Evolutionary conservation across 2,888 invertebrate genomes (phyloP).

Genomic region (Aquatica leii): DNA sequence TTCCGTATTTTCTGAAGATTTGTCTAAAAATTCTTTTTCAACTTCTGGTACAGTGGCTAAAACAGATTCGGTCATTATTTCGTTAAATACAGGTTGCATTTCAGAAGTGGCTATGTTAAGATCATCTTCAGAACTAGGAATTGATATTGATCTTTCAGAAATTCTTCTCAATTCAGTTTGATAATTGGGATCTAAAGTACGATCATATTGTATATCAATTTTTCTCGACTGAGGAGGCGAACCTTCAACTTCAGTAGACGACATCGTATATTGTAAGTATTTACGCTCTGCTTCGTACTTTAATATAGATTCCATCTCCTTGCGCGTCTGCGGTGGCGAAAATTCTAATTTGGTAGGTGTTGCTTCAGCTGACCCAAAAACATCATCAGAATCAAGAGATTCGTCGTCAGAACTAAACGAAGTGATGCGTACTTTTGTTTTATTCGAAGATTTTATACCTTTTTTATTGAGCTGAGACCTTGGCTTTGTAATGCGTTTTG

Average conservation of each 20-base stretch:
- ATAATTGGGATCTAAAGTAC: conserved; percentile 69
- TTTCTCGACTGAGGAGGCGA: conserved; percentile 78
- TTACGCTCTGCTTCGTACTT: conserved; percentile 78
- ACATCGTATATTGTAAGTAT: conserved; percentile 67
- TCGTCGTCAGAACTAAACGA: conserved; percentile 81
- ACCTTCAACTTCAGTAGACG: conserved; percentile 80
- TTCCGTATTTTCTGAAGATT: conserved; percentile 56
- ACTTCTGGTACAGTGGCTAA: conserved; percentile 53
- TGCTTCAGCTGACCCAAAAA: conserved; percentile 78
- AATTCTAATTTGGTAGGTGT: conserved; percentile 76
- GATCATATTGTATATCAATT: conserved; percentile 67
- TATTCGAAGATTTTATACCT: conserved; percentile 69
- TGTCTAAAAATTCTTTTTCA: conserved; percentile 53
- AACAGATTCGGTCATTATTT: conserved; percentile 48
- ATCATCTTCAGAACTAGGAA: conserved; percentile 79
- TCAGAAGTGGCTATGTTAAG: conserved; percentile 68
- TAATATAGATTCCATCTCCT: conserved; percentile 77
- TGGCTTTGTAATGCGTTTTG: conserved; percentile 70
- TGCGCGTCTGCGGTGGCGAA: conserved; percentile 78
- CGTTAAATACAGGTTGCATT: conserved; percentile 58
- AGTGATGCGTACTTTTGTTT: conserved; percentile 75
- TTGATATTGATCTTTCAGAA: conserved; percentile 77
- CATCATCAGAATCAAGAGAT: conserved; percentile 79
- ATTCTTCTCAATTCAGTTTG: conserved; percentile 74
- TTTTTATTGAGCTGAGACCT: conserved; percentile 66